A percentile compares a stretch with the other conserved stretches of the same genome.
Conservation (phyloP, 2,888 invertebrate genomes). For the Thysanoteuthis rhombus region DNA sequence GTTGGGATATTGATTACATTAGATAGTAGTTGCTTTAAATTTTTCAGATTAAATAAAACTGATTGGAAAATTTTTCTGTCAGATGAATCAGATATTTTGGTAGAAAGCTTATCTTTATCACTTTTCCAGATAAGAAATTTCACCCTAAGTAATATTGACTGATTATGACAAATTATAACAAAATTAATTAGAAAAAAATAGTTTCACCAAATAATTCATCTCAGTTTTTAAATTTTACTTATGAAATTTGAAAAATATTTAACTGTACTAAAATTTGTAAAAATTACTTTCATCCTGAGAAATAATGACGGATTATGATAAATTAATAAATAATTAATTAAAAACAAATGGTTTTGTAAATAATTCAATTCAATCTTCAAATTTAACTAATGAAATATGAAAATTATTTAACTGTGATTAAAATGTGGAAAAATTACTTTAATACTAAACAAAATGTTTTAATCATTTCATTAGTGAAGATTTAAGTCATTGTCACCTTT, state of each 20-base stretch:
- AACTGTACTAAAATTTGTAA: no score
- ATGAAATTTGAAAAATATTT: no score
- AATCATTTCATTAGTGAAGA: background rate
- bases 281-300: background rate
- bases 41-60: background rate
- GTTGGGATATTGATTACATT: background rate
- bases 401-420: background rate
- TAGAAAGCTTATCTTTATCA: background rate
- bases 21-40: background rate
- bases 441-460: background rate
- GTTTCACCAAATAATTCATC: no score
- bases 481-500: background rate
- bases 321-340: background rate
- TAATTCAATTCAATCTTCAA: background rate
- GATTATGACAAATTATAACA: background rate
- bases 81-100: background rate
- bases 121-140: background rate
- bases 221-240: no score
- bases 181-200: no score
- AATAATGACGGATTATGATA: background rate
- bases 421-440: background rate
- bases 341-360: no score
- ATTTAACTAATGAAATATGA: background rate
- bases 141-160: background rate
- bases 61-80: background rate